Percentiles rank a stretch among this genome's conserved stretches.
These are phyloP conservation scores for Mongoloraphidia duomilia DNA, from an alignment of 2,888 invertebrate genomes.

Conservation along the genomic window DNA sequence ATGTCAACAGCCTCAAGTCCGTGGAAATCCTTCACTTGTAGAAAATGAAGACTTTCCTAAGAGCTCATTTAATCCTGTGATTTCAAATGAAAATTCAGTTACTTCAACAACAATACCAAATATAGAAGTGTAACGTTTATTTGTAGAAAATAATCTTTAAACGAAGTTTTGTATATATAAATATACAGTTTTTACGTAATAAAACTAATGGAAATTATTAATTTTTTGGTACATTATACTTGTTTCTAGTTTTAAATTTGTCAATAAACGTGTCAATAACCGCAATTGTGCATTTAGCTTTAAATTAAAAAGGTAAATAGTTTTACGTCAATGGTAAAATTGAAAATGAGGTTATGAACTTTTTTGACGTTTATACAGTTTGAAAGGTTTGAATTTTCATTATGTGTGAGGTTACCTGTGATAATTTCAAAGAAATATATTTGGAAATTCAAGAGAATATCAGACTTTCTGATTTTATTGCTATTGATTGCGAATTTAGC, in stretches of 20 bases:
- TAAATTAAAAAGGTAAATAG: no score
- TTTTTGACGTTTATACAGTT: no score
- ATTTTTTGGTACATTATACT: conserved; percentile 4
- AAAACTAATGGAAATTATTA: conserved; percentile 3
- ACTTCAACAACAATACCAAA: conserved; percentile 13
- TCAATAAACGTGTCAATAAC: no score
- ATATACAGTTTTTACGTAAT: background rate
- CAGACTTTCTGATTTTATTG: conserved; percentile 43
- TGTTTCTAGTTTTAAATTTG: background rate
- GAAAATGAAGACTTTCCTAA: no score
- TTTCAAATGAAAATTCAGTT: no score
- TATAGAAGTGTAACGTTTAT: background rate
- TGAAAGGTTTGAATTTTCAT: conserved; percentile 7
- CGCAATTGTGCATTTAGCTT: no score
- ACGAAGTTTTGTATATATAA: no score
- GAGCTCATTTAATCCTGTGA: no score
- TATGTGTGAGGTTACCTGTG: conserved; percentile 46
- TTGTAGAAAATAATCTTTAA: no score
- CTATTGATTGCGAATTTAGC: conserved; percentile 63
- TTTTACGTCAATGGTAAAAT: no score
- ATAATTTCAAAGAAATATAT: conserved; percentile 43
- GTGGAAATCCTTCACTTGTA: conserved; percentile 10
- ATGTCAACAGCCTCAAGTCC: conserved; percentile 22
- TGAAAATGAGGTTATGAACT: no score
- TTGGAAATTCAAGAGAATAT: conserved; percentile 40